A percentile compares a stretch with the other conserved stretches of the same genome.
Conservation (phyloP, 2,888 invertebrate species). For the Eurytoma adleriae region DNA sequence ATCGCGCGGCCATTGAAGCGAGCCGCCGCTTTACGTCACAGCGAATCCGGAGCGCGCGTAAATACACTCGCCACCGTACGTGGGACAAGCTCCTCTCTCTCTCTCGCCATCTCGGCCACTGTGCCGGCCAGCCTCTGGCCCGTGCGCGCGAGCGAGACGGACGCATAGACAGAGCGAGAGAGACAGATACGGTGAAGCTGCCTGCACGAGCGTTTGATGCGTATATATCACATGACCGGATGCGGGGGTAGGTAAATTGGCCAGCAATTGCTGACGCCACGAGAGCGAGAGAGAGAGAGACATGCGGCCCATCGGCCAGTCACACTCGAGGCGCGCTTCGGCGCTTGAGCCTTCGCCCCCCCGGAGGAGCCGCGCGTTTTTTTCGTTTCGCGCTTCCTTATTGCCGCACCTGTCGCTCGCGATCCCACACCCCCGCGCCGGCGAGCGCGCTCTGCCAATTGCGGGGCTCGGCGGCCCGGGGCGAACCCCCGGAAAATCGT, state of each 20-base stretch:
- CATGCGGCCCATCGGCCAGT: slow-evolving; percentile 72
- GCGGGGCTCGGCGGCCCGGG: too few relatives aligned
- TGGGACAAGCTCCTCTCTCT: slow-evolving; percentile 23
- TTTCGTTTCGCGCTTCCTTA: background rate
- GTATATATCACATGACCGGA: slow-evolving; percentile 72
- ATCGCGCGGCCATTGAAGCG: slow-evolving; percentile 47
- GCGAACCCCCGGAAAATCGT: background rate
- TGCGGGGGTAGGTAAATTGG: slow-evolving; percentile 76
- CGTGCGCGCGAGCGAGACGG: slow-evolving; percentile 30
- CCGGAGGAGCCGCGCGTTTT: background rate
- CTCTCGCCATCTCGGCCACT: background rate
- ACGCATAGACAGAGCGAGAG: background rate
- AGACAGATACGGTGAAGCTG: slow-evolving; percentile 44
- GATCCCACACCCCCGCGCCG: background rate
- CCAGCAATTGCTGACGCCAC: slow-evolving; percentile 76
- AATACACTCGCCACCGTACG: slow-evolving; percentile 58
- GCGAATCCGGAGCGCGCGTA: slow-evolving; percentile 67
- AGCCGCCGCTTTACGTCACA: slow-evolving; percentile 59
- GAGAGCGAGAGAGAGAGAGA: slow-evolving; percentile 60
- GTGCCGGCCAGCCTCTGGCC: background rate
- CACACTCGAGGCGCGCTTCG: slow-evolving; percentile 60
- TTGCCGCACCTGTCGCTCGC: background rate
- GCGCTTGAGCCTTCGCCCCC: too few relatives aligned
- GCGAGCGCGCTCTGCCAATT: too few relatives aligned
- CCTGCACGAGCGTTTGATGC: slow-evolving; percentile 61